phyloP scores from a whole-genome alignment of 2,797 vertebrate genomes.

The Lagorchestes hirsutus region DNA sequence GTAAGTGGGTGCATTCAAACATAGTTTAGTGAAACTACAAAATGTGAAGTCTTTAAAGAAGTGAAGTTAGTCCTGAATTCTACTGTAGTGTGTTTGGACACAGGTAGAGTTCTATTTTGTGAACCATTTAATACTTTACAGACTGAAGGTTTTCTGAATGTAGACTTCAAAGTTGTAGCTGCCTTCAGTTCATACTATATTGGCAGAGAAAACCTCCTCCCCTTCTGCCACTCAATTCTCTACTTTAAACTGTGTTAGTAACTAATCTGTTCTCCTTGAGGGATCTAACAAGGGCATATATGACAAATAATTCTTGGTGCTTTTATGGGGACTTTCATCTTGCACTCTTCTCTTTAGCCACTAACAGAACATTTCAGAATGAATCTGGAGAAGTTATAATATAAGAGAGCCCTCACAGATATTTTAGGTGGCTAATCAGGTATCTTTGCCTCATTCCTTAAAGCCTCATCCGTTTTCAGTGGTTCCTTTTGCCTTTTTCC shows the following conservation, averaged over 20 bases:
- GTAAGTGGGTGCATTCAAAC: background rate
- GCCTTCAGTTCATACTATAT: conserved; percentile 33
- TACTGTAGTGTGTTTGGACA: conserved; percentile 45
- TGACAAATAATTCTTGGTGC: conserved; percentile 63
- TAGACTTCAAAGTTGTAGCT: conserved; percentile 65
- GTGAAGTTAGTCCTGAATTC: conserved; percentile 62
- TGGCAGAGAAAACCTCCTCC: conserved; percentile 54
- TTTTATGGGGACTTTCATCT: conserved; percentile 67
- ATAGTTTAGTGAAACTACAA: conserved; percentile 7
- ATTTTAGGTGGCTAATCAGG: background rate
- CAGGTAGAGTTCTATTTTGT: conserved; percentile 44
- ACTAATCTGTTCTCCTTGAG: conserved; percentile 63
- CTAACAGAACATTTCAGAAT: conserved; percentile 59
- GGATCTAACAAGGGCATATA: conserved; percentile 52
- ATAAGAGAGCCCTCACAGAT: conserved; percentile 17
- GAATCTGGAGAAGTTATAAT: conserved; percentile 48
- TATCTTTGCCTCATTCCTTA: conserved; percentile 34
- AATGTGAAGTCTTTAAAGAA: conserved; percentile 58
- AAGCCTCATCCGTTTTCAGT: background rate
- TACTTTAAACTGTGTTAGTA: conserved; percentile 70
- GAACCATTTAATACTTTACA: conserved; percentile 54
- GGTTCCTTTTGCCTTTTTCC: background rate
- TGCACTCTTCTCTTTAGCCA: conserved; percentile 48
- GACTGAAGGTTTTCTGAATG: conserved; percentile 65
- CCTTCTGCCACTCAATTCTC: conserved; percentile 12